phyloP scores from a whole-genome alignment of 1,140 invertebrate species.

The Helicoverpa armigera region DNA sequence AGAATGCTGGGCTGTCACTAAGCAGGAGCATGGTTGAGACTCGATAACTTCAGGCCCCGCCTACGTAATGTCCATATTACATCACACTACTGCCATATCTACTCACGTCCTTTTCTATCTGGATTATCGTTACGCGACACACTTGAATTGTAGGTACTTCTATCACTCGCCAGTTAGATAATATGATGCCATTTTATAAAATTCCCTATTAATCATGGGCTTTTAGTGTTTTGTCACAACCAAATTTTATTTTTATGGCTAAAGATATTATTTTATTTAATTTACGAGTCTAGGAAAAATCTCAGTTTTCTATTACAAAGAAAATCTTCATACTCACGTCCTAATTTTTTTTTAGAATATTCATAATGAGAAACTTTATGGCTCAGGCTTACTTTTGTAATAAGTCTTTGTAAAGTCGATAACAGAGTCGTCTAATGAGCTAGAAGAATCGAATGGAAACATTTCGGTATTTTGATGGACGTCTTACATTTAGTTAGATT shows the following conservation, averaged over 20 bases:
- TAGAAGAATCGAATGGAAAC: constrained; percentile 11
- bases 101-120: constrained; percentile 18
- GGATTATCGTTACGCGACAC: constrained; percentile 23
- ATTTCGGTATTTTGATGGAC: constrained; percentile 21
- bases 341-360: constrained; percentile 14
- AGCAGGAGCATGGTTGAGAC: background rate
- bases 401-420: constrained; percentile 38
- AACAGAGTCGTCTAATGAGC: constrained; percentile 3
- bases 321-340: background rate
- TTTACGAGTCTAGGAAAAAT: too few relatives aligned
- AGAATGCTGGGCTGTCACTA: constrained; percentile 8
- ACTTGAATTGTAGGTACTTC: background rate
- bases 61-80: constrained; percentile 11
- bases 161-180: constrained; percentile 19
- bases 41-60: background rate
- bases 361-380: constrained; percentile 17
- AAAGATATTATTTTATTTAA: too few relatives aligned
- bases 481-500: constrained; percentile 24
- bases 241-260: too few relatives aligned
- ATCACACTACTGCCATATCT: background rate
- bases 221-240: background rate
- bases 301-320: too few relatives aligned
- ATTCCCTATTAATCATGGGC: background rate
- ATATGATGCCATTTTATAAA: constrained; percentile 10
- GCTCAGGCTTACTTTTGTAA: constrained; percentile 30